Conservation (phyloP, 2,113 vertebrate genomes). For the Takifugu bimaculatus region DNA sequence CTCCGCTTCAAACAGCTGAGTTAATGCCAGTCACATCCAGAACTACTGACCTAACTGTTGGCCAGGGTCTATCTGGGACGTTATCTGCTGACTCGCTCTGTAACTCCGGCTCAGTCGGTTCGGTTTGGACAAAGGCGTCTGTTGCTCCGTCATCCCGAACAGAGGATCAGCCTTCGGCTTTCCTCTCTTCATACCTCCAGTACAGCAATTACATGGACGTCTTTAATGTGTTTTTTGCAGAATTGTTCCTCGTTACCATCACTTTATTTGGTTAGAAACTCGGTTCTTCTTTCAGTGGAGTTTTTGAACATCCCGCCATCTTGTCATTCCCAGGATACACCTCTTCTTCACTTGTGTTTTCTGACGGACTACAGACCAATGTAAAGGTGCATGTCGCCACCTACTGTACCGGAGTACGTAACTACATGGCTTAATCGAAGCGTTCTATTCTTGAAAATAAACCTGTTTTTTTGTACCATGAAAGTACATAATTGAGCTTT, state of each 20-base stretch:
- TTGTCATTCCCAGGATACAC: constrained; percentile 28
- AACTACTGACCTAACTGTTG: constrained; percentile 6
- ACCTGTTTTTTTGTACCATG: too few relatives aligned
- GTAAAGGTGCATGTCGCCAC: too few relatives aligned
- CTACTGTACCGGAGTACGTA: too few relatives aligned
- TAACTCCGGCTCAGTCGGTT: constrained; percentile 65
- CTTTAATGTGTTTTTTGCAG: not conserved
- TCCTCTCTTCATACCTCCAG: not conserved
- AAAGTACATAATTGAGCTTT: too few relatives aligned
- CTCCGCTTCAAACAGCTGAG: too few relatives aligned
- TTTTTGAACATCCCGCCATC: constrained; percentile 52
- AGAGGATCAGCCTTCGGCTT: too few relatives aligned
- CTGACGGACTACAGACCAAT: too few relatives aligned
- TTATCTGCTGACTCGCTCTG: constrained; percentile 26
- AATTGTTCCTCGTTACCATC: too few relatives aligned
- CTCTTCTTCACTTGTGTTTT: too few relatives aligned
- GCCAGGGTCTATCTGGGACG: constrained; percentile 5
- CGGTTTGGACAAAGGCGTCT: not conserved
- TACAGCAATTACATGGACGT: too few relatives aligned
- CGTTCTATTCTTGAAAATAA: too few relatives aligned
- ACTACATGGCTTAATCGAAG: too few relatives aligned
- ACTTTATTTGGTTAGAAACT: not conserved
- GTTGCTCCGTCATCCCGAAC: not conserved
- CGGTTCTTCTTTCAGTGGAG: not conserved
- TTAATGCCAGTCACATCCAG: not conserved